Conservation (phyloP, 2,797 vertebrate species). For the Erithacus rubecula region DNA sequence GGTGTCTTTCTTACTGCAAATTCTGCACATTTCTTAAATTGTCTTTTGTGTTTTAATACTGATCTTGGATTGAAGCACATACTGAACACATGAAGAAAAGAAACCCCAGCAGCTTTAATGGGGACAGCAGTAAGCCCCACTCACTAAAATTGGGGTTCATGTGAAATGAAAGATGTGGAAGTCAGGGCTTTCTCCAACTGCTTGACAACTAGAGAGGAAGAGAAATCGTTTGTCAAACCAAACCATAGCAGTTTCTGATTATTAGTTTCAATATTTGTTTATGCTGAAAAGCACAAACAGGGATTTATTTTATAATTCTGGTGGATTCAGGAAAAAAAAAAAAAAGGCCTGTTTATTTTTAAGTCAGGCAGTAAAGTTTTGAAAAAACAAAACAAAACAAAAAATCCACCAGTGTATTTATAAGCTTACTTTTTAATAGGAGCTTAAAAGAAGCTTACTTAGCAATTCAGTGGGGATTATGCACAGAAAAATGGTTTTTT, state of each 20-base stretch:
- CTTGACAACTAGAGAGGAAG: not conserved
- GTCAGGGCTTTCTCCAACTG: not conserved
- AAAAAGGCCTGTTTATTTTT: not conserved
- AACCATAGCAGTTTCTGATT: not conserved
- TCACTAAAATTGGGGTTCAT: not conserved
- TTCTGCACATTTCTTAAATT: not conserved
- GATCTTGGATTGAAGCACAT: not conserved
- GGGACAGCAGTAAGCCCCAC: not conserved
- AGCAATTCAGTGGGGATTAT: not conserved
- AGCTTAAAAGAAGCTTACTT: not conserved
- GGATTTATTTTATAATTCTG: not conserved
- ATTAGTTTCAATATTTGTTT: not conserved
- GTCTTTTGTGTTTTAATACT: not conserved
- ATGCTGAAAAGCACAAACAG: not conserved
- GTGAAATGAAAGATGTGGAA: not conserved
- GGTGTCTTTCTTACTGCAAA: not conserved
- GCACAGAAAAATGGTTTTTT: not conserved
- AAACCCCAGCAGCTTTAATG: fast-evolving
- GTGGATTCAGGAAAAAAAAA: not conserved
- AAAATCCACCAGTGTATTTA: not conserved
- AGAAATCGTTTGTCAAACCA: not conserved
- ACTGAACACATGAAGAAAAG: not conserved
- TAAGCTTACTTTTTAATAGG: not conserved
- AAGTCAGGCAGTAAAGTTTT: not conserved
- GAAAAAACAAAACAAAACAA: not conserved